These are phyloP conservation scores for Clytia hemisphaerica DNA, from an alignment of 30 jellyfish, hydroid and myxozoan species.

Conservation along the genomic window DNA sequence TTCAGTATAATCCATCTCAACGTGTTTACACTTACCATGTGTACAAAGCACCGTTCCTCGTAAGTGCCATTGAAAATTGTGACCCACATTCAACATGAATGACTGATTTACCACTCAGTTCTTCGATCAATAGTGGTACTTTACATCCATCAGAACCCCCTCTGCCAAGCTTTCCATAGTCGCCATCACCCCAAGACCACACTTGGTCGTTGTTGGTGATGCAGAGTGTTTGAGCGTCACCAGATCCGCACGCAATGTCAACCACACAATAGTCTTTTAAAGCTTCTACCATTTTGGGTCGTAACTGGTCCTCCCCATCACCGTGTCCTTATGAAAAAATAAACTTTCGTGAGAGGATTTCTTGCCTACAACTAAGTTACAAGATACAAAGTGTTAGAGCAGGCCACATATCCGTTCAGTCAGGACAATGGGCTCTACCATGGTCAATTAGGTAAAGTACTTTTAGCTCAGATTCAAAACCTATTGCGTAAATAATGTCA, in stretches of 20 bases:
- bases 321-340: constrained; percentile 68
- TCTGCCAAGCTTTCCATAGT: constrained; percentile 82
- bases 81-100: constrained; percentile 76
- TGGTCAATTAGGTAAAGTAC: too few species aligned
- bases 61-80: constrained; percentile 76
- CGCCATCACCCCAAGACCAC: constrained; percentile 99
- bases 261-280: constrained; percentile 50
- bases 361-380: too few species aligned
- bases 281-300: constrained; percentile 79
- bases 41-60: constrained; percentile 64
- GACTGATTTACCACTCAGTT: constrained; percentile 51
- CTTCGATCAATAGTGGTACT: constrained; percentile 56
- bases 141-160: constrained; percentile 91
- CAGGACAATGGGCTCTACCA: too few species aligned
- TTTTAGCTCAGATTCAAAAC: too few species aligned
- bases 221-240: constrained; percentile 92
- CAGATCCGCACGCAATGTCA: constrained; percentile 88
- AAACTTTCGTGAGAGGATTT: neutral
- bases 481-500: too few species aligned
- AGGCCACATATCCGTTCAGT: too few species aligned
- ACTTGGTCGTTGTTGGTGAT: constrained; percentile 70
- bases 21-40: constrained; percentile 53
- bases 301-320: constrained; percentile 73
- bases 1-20: too few species aligned
- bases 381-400: too few species aligned